A percentile compares a stretch with the other conserved stretches of the same genome.
phyloP scores from a whole-genome alignment of 1,140 invertebrate genomes.

The Aphelinus certus region DNA sequence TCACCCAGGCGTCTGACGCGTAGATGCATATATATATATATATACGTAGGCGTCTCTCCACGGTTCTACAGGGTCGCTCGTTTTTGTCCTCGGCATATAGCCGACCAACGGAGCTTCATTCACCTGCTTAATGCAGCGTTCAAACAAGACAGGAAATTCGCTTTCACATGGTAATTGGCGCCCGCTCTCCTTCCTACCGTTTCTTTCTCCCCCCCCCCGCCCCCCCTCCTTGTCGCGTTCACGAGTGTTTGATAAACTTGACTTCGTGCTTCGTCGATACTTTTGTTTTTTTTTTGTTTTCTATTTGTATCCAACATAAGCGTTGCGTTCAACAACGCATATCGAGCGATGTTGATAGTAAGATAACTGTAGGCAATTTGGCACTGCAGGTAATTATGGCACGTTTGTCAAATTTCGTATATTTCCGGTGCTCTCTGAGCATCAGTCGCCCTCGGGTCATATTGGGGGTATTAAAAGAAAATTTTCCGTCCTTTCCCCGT shows the following conservation, averaged over 20 bases:
- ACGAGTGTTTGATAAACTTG: no score
- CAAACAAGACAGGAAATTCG: constrained; percentile 18
- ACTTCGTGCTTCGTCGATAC: not conserved
- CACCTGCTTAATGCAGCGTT: constrained; percentile 21
- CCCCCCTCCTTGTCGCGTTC: no score
- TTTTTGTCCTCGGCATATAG: not conserved
- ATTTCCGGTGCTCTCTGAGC: no score
- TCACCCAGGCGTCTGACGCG: not conserved
- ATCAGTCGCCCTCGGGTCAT: no score
- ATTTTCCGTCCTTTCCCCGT: no score
- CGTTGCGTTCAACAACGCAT: no score
- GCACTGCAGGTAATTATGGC: no score
- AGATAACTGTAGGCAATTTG: no score
- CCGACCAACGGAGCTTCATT: constrained; percentile 7
- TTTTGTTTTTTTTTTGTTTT: not conserved
- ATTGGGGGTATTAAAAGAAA: no score
- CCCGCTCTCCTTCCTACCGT: not conserved
- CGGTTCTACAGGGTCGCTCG: not conserved
- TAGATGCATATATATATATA: not conserved
- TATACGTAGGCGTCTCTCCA: not conserved
- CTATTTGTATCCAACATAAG: no score
- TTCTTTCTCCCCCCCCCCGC: constrained; percentile 5
- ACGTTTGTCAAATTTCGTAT: no score
- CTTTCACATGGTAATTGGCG: constrained; percentile 27
- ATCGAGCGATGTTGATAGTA: no score